Evolutionary conservation across 1,140 invertebrate species (phyloP), one percentile per base, ranked within the genome.

Genomic region (Hypothenemus hampei): DNA sequence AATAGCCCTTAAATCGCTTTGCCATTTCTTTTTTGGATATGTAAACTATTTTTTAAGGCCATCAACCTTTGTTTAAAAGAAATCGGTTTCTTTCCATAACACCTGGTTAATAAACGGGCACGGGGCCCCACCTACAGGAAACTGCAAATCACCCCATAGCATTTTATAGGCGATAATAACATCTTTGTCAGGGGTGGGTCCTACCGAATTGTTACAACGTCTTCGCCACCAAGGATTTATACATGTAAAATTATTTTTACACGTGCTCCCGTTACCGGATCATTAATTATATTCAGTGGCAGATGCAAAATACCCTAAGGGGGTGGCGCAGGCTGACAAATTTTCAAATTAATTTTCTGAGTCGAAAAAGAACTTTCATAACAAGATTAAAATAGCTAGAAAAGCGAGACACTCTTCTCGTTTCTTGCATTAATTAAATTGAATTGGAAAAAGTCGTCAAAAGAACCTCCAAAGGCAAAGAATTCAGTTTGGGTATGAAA

Each of bases 381-480:
- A 11, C 19, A 29, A 31, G 26, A 11, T 31, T 11, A 31, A 31
- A 13, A 8, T 31, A 13, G 13, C 26, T 31, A 11, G 26, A 8
- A 31, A 31, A 31, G 26, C 13, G 26, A 31, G 13, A 11, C 18
- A 43, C 7, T 22, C 8, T 43, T 23, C 40, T 18, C 48, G 23
- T 50, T 37, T 39, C 23, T 16, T 24, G 22, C 19, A 52, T 52
- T 52, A 52, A 52, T 52, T 52, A 44, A 44, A 52, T 52, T 52
- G 31, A 29, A 35, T 47, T 35, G 31, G 8, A 43, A 4, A 43
- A 22, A 11, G 1, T 8, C 1, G 26, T 31, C 8, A 31, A 31
- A 31, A 3, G 26, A 31, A 31, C 10, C 13, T 31, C 26, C 19
- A 21, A 21, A 8, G 8, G 11, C 18, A 11, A 20, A 43, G 22